A percentile compares a stretch with the other conserved stretches of the same genome.
phyloP scores from a whole-genome alignment of 2,113 vertebrate species.

The Oncorhynchus nerka region DNA sequence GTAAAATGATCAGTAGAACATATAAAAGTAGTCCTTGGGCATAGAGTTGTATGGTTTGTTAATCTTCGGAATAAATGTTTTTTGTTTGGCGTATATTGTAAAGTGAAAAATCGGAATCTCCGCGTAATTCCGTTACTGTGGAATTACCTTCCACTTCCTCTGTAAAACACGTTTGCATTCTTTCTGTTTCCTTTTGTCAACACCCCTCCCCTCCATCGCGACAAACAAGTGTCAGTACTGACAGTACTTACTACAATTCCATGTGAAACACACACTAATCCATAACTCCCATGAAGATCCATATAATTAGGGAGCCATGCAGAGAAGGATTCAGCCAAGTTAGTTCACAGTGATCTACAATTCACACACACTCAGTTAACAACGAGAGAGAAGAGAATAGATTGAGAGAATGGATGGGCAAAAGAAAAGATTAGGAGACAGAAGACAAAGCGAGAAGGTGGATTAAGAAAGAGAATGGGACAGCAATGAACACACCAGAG shows the following conservation, averaged over 20 bases:
- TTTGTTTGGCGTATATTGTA: too few species aligned
- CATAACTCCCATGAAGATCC: constrained; percentile 41
- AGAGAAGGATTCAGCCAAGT: constrained; percentile 6
- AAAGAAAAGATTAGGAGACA: too few species aligned
- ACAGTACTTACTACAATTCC: neutral
- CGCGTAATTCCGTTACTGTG: too few species aligned
- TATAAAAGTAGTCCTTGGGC: too few species aligned
- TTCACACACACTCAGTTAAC: constrained; percentile 23
- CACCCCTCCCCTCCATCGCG: neutral
- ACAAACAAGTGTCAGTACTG: neutral
- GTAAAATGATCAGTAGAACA: too few species aligned
- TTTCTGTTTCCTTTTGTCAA: neutral
- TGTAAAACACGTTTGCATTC: neutral
- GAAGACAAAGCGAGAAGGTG: too few species aligned
- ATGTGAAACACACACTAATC: constrained; percentile 28
- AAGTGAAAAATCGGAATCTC: too few species aligned
- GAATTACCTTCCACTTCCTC: neutral
- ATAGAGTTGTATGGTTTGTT: too few species aligned
- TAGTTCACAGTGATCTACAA: constrained; percentile 8
- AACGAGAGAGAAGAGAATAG: constrained; percentile 27
- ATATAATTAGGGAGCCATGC: constrained; percentile 13
- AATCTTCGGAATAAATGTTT: too few species aligned
- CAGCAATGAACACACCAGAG: constrained; percentile 11
- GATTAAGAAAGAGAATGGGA: constrained; percentile 20
- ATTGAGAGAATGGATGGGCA: neutral